These are phyloP conservation scores for Beaufortia kweichowensis DNA, from an alignment of 2,113 vertebrate genomes.

Conservation along the genomic window DNA sequence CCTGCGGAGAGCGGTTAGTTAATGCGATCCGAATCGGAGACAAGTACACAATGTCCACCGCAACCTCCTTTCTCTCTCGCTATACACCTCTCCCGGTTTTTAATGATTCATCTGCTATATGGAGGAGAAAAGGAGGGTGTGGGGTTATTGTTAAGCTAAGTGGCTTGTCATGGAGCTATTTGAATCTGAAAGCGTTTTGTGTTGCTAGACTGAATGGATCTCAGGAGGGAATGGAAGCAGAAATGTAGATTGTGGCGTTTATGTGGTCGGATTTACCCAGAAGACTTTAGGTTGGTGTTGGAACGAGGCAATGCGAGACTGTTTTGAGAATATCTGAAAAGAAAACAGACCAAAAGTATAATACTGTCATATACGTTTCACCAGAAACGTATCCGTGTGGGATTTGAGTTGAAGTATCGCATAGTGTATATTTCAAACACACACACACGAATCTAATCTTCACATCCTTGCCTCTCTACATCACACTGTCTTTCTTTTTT, in stretches of 20 bases:
- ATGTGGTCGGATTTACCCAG: slow-evolving; percentile 12
- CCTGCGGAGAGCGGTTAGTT: slow-evolving; percentile 33
- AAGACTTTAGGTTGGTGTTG: slow-evolving; percentile 1
- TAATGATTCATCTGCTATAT: slow-evolving; percentile 43
- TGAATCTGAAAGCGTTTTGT: slow-evolving; percentile 62
- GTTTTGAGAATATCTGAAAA: background rate
- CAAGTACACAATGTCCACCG: slow-evolving; percentile 27
- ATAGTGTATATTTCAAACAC: background rate
- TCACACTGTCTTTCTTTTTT: slow-evolving; percentile 42
- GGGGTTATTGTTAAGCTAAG: slow-evolving; percentile 56
- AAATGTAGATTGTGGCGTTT: background rate
- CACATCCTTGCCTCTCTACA: background rate
- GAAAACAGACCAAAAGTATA: background rate
- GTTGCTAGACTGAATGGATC: slow-evolving; percentile 50
- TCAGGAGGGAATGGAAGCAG: slow-evolving; percentile 33
- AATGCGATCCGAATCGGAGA: slow-evolving; percentile 43
- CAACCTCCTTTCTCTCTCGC: background rate
- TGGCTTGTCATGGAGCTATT: slow-evolving; percentile 55
- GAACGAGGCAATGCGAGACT: background rate
- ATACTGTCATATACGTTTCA: background rate
- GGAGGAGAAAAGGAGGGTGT: slow-evolving; percentile 8
- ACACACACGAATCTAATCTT: too few relatives aligned
- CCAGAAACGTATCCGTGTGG: background rate
- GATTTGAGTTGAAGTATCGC: background rate
- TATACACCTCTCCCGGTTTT: background rate